Evolutionary conservation across 2,888 invertebrate genomes (phyloP).

Genomic region (Dichetophora obliterata): DNA sequence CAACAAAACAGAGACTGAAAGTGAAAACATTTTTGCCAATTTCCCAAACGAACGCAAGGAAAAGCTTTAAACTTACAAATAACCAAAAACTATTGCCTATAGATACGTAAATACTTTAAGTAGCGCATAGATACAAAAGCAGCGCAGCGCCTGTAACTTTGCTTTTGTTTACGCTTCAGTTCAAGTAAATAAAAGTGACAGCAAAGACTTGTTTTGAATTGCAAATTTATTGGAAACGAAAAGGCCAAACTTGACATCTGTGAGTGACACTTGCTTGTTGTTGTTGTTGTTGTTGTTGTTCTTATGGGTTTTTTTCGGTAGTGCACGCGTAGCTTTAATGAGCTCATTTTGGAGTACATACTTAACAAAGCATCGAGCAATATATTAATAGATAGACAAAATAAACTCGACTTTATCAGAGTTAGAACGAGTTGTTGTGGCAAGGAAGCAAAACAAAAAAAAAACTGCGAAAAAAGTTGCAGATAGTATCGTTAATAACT

Average conservation of each 20-base stretch:
- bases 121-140: conserved; percentile 13
- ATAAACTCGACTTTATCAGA: neutral
- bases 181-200: neutral
- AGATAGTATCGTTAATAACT: neutral
- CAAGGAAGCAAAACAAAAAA: neutral
- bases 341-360: neutral
- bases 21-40: conserved; percentile 32
- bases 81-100: neutral
- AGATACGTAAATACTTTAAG: conserved; percentile 12
- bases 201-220: conserved; percentile 4
- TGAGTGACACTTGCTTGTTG: conserved; percentile 28
- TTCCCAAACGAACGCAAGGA: neutral
- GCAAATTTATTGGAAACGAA: conserved; percentile 8
- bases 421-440: neutral
- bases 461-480: neutral
- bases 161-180: neutral
- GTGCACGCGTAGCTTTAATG: neutral
- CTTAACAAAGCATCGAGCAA: neutral
- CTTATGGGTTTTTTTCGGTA: neutral
- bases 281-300: conserved; percentile 5
- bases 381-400: neutral
- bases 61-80: neutral
- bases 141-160: neutral
- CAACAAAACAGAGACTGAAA: conserved; percentile 20
- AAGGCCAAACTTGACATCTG: conserved; percentile 17